Evolutionary conservation across 1,140 invertebrate species (phyloP), one percentile per base, ranked within the genome.

Genomic region (Coenobita brevimanus): DNA sequence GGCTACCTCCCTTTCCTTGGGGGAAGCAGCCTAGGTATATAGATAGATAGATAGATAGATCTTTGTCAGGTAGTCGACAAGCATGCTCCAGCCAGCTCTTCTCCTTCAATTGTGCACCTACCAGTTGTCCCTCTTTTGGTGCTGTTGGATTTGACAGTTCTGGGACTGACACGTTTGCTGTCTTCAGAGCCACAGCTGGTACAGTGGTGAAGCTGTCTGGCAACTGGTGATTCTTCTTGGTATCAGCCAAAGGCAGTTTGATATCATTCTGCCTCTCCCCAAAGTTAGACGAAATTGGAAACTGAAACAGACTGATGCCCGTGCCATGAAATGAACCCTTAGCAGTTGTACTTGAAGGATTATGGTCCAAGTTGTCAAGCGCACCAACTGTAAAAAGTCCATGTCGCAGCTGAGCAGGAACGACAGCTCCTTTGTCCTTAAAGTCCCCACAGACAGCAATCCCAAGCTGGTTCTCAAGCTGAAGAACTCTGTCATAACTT

Each of bases 251-350:
- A n/a, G n/a, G n/a, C 30, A 80, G 78, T 24, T 43, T 80, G 78
- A 60, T 54, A 27, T n/a, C 13, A 1, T 33, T 50, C 60, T 33
- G 54, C 3, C n/a, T 80, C 78, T 81, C 13, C 15, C 79, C 79
- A 2, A 8, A 15, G 6, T 81, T 81, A 30, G 38, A 81, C 27
- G 24, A 21, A 2, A 38, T 6, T 3, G 79, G 17, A 2, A 10
- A 38, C 54, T 64, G 54, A 67, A 81, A 81, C n/a, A n/a, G n/a
- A n/a, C 30, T 81, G 8, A 64, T 81, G 4, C 57, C 79, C 38
- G 81, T 83, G 4, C 81, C 64, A 69, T 83, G 62, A 30, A 69
- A 69, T n/a, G 81, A 83, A 50, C 17, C 62, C 43, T 83, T 83
- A 13, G 64, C 62, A 17, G 62, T 71, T 21, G 81, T 83, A n/a